phyloP scores from a whole-genome alignment of 1,140 invertebrate genomes.

The Carcinoscorpius rotundicauda region DNA sequence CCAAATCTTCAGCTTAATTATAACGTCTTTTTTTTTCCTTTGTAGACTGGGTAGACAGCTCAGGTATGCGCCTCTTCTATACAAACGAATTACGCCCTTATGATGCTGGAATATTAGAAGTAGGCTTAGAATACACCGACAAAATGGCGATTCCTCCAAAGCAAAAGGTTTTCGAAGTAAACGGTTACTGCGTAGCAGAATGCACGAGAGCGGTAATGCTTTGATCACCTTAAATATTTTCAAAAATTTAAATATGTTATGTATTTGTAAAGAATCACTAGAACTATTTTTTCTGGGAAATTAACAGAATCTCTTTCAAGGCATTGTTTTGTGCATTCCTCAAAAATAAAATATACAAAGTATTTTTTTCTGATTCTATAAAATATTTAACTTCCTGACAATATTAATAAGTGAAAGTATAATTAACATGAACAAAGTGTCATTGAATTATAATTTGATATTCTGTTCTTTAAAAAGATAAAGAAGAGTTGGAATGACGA shows the following conservation, averaged over 20 bases:
- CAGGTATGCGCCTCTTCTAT: slow-evolving; percentile 66
- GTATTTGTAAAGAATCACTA: too few relatives aligned
- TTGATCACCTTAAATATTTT: too few relatives aligned
- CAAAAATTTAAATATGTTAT: background rate
- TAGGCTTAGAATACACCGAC: slow-evolving; percentile 91
- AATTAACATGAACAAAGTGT: too few relatives aligned
- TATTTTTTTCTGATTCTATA: too few relatives aligned
- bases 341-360: too few relatives aligned
- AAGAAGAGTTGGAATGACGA: too few relatives aligned
- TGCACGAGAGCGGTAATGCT: slow-evolving; percentile 69
- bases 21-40: too few relatives aligned
- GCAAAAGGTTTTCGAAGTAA: slow-evolving; percentile 57
- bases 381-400: too few relatives aligned
- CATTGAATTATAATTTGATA: too few relatives aligned
- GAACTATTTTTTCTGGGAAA: background rate
- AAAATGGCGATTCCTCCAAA: slow-evolving; percentile 95
- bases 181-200: slow-evolving; percentile 81
- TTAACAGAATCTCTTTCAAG: background rate
- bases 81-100: slow-evolving; percentile 50
- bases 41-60: slow-evolving; percentile 69
- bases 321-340: slow-evolving; percentile 1
- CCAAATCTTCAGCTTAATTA: too few relatives aligned
- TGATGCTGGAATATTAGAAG: slow-evolving; percentile 92
- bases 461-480: too few relatives aligned
- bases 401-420: too few relatives aligned